These are phyloP conservation scores for Drosophila tripunctata DNA, from an alignment of 2,888 invertebrate species.

Conservation along the genomic window DNA sequence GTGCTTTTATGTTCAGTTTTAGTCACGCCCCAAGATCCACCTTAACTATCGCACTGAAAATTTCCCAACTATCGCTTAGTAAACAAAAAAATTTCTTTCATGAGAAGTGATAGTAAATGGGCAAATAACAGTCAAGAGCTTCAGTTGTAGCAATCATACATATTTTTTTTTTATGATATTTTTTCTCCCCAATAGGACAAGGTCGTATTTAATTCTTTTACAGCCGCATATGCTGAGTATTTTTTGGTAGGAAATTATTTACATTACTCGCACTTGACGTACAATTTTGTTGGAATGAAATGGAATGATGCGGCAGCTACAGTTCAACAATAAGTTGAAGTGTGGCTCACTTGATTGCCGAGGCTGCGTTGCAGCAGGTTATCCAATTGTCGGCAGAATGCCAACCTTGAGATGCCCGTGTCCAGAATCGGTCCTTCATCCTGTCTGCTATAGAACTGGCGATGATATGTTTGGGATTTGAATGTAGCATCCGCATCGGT, in stretches of 20 bases:
- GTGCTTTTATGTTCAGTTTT: too few species aligned
- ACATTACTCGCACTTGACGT: conserved; percentile 1
- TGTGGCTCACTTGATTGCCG: conserved; percentile 3
- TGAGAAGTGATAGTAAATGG: too few species aligned
- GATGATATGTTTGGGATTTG: not conserved
- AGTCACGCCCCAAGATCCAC: too few species aligned
- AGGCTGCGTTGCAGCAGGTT: conserved; percentile 24
- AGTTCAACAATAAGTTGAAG: conserved; percentile 1
- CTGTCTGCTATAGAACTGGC: not conserved
- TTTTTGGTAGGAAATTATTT: not conserved
- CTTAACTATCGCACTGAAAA: too few species aligned
- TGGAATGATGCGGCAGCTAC: not conserved
- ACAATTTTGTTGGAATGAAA: conserved; percentile 4
- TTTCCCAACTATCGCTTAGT: too few species aligned
- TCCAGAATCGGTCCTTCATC: conserved; percentile 33
- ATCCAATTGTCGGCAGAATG: conserved; percentile 39
- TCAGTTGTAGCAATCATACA: too few species aligned
- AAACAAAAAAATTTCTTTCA: too few species aligned
- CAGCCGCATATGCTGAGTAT: too few species aligned
- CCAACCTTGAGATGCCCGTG: conserved; percentile 26
- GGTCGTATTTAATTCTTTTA: too few species aligned
- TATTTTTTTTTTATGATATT: too few species aligned
- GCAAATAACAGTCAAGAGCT: too few species aligned
- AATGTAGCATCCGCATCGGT: not conserved
- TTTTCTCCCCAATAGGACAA: too few species aligned